Conservation (phyloP, 2,888 invertebrate species). For the Gasteruption jaculator region DNA sequence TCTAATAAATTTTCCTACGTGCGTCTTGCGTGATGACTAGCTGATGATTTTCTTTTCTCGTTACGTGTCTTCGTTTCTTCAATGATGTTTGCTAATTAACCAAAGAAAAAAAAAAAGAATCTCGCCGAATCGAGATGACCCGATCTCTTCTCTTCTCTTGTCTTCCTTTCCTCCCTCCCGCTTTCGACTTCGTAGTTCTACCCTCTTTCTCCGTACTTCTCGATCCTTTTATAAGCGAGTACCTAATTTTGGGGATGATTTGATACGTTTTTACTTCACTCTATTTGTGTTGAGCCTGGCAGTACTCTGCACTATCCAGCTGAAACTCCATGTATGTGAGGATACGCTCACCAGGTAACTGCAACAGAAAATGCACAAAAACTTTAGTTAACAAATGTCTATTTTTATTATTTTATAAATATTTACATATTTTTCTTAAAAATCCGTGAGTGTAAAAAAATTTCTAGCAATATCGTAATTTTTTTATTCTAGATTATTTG, state of each 20-base stretch:
- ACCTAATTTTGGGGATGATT: conserved; percentile 29
- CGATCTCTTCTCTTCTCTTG: conserved; percentile 5
- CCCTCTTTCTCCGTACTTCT: conserved; percentile 12
- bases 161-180: conserved; percentile 15
- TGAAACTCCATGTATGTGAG: conserved; percentile 97
- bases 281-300: conserved; percentile 98
- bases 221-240: conserved; percentile 19
- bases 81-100: conserved; percentile 15
- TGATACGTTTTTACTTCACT: conserved; percentile 51
- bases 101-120: no score
- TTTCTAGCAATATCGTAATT: not conserved
- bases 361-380: conserved; percentile 50
- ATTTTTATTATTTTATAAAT: conserved; percentile 2
- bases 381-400: no score
- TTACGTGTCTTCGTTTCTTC: conserved; percentile 9
- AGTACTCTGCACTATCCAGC: conserved; percentile 97
- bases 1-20: conserved; percentile 44
- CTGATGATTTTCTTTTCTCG: conserved; percentile 35
- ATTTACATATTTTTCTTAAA: not conserved
- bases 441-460: conserved; percentile 3
- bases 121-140: not conserved
- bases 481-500: no score
- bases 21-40: conserved; percentile 44
- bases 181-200: conserved; percentile 10
- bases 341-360: conserved; percentile 84